phyloP scores from a whole-genome alignment of 2,888 invertebrate genomes.

The Lapara coniferarum region DNA sequence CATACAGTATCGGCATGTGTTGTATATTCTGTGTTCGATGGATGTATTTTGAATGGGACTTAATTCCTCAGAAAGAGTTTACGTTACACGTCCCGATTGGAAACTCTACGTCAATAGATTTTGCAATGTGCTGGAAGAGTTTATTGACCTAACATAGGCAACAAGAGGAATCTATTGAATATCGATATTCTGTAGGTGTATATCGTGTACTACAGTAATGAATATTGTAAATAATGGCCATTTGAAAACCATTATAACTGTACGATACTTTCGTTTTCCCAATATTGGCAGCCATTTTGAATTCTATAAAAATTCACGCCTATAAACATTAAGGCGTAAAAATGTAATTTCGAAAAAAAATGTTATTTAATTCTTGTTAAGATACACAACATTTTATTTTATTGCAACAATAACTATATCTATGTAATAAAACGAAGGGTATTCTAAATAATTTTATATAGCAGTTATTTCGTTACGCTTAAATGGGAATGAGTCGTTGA shows the following conservation, averaged over 20 bases:
- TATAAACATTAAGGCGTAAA: slow-evolving; percentile 24
- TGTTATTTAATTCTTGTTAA: slow-evolving; percentile 22
- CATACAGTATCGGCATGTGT: too few relatives aligned
- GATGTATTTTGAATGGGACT: too few relatives aligned
- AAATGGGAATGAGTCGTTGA: slow-evolving; percentile 23
- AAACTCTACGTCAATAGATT: too few relatives aligned
- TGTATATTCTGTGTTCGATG: too few relatives aligned
- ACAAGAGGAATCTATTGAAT: background rate
- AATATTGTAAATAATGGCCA: background rate
- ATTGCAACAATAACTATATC: slow-evolving; percentile 28
- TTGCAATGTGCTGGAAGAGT: too few relatives aligned
- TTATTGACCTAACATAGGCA: background rate
- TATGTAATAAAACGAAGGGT: slow-evolving; percentile 29
- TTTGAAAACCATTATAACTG: background rate
- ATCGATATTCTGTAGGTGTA: background rate
- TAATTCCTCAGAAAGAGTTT: too few relatives aligned
- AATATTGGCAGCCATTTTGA: slow-evolving; percentile 4
- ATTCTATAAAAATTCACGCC: slow-evolving; percentile 1
- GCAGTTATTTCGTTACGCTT: slow-evolving; percentile 24
- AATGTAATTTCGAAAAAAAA: slow-evolving; percentile 18
- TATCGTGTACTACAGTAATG: background rate
- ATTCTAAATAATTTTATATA: slow-evolving; percentile 26
- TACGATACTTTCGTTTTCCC: background rate
- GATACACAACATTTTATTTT: slow-evolving; percentile 30
- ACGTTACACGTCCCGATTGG: too few relatives aligned